Base-by-base conservation (phyloP, 2,113 vertebrate genomes). In the Zeus faber region DNA sequence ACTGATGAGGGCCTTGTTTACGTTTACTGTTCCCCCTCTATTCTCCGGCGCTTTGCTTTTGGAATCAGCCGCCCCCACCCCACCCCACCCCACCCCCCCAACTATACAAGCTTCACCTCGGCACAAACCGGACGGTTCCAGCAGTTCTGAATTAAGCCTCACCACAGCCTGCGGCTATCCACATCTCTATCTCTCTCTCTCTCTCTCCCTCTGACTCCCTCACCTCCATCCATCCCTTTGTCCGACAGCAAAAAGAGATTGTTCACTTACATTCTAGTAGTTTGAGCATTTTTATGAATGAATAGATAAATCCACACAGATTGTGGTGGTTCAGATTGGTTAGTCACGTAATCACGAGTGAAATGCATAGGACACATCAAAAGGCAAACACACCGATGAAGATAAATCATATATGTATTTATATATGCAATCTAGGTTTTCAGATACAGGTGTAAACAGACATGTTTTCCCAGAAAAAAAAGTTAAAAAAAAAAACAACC, bases 391-490 rank as follows among this genome's bases (percentile, higher is more conserved):
- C 33, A 37, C 33, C 48, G 48, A 70, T 26, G 60, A 54, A 76
- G 65, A 59, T 80, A 70, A 77, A 79, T 79, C 71, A 86, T 87
- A 85, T 83, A 88, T 75, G 72, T 84, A 85, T 89, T 87, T 89
- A 85, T 89, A 88, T 86, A 83, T 82, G 87, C 72, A 85, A 88
- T 89, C 79, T 85, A 82, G 76, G 78, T 76, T 83, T 88, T 79
- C 72, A 85, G 83, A 81, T 89, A 89, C 85, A 87, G 69, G 73
- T 87, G 85, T 91, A 89, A 89, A 91, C 88, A 82, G 64, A 84
- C 75, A 81, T 58, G 58, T 83, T 79, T 83, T 72, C 56, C 74
- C 72, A 79, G 72, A 74, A 85, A 79, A 54, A 53, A 61, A 66
- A 63, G 59, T 52, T 63, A 29, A 53, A 72, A 55, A 74, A 77